Conservation (phyloP, 2,797 vertebrate genomes). For the Rousettus madagascariensis region DNA sequence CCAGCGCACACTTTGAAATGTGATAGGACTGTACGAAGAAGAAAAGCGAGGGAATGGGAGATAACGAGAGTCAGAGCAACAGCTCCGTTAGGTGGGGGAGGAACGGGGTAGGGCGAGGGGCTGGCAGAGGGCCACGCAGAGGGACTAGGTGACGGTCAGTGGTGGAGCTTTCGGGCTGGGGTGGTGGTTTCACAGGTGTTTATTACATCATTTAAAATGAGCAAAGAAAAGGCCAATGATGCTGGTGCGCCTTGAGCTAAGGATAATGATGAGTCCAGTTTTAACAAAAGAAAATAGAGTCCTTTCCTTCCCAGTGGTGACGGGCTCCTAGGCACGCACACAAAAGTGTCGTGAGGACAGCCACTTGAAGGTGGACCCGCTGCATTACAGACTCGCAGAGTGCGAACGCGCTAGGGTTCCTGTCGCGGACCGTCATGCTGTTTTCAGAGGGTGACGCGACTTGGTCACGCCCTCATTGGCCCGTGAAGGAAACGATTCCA, state of each 20-base stretch:
- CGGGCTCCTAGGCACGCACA: not conserved
- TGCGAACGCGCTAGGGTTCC: not conserved
- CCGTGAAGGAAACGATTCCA: not conserved
- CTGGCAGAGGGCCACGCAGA: not conserved
- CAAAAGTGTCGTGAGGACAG: not conserved
- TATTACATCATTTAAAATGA: not conserved
- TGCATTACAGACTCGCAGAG: not conserved
- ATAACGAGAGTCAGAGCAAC: not conserved
- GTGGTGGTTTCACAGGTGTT: not conserved
- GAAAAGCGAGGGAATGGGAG: not conserved
- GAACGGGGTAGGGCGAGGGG: fast-evolving
- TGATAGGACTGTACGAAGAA: not conserved
- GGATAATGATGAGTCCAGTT: not conserved
- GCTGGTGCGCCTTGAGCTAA: not conserved
- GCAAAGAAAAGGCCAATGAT: not conserved
- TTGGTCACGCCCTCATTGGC: fast-evolving
- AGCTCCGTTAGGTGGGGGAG: not conserved
- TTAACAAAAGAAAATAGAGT: not conserved
- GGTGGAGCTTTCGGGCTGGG: not conserved
- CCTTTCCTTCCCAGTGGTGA: not conserved
- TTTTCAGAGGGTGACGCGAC: not conserved
- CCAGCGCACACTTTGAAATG: not conserved
- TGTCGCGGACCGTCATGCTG: fast-evolving
- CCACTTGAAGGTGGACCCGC: not conserved
- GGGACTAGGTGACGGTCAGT: not conserved